Evolutionary conservation across 2,888 invertebrate genomes (phyloP), one percentile per base, ranked within the genome.

Genomic region (Melipona bicolor): DNA sequence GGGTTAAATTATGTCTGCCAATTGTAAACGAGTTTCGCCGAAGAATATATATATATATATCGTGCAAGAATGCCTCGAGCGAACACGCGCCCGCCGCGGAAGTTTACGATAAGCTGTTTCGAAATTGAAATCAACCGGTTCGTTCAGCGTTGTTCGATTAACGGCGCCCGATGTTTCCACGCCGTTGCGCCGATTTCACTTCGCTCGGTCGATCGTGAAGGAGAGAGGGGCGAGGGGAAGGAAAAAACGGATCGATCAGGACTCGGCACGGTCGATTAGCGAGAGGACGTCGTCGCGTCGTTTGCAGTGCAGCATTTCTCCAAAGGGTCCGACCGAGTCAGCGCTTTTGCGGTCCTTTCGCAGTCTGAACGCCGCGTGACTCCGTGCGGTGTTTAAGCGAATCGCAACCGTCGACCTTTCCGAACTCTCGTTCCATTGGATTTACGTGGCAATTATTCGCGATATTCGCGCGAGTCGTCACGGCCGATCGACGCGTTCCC

Each of bases 21-120:
- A 4, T 32, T 4, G 32, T 62, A 76, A 69, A 84, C 80, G 68
- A n/a, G 77, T 73, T 80, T 68, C 65, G 79, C 3, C 6, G 32
- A 77, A 27, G 54, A 49, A 81, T 1, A 27, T 1, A 27, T 1
- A 27, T 1, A 27, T 27, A 27, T 32, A 4, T 67, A 79, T 79
- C 79, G 76, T 73, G 74, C 70, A n/a, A 43, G 62, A 77, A 77
- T 71, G 73, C 67, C 79, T 52, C 75, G 77, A 79, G 73, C 61
- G 71, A 11, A 43, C 43, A 49, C 80, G 54, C 74, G 71, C 65
- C 69, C 69, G 80, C 79, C 77, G 61, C 79, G 85, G 77, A 85
- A 82, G 85, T 86, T 43, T 81, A 73, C 87, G 86, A 81, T 86
- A 81, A 86, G 87, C 72, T 83, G 86, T 87, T 86, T 86, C 79